Evolutionary conservation across 2,113 vertebrate genomes (phyloP).

Genomic region (Gopherus evgoodei): DNA sequence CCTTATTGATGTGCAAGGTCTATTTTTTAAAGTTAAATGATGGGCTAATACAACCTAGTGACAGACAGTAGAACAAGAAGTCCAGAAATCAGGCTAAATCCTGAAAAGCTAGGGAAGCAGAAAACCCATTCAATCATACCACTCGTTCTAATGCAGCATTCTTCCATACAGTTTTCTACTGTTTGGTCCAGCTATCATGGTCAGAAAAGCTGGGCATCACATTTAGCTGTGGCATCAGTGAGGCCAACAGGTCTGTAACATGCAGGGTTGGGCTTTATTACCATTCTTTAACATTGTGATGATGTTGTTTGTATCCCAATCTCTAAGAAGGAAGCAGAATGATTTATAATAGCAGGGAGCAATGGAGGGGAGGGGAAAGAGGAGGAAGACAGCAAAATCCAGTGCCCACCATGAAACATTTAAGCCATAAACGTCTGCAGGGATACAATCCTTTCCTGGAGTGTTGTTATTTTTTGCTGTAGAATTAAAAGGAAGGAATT

Average conservation of each 20-base stretch:
- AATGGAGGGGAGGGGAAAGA: background rate
- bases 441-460: slow-evolving; percentile 21
- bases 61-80: background rate
- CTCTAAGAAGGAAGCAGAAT: slow-evolving; percentile 1
- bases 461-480: background rate
- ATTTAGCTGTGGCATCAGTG: background rate
- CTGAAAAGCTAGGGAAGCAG: background rate
- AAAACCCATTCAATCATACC: background rate
- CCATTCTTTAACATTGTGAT: background rate
- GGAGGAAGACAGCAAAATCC: background rate
- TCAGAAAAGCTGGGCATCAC: background rate
- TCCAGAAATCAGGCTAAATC: background rate
- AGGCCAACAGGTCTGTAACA: background rate
- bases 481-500: slow-evolving; percentile 66
- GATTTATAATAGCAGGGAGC: background rate
- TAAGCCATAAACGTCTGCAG: slow-evolving; percentile 3
- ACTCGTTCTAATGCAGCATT: background rate
- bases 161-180: background rate
- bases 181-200: background rate
- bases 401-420: background rate
- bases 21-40: background rate
- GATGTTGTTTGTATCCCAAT: background rate
- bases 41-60: slow-evolving; percentile 1
- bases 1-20: background rate
- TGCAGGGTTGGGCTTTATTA: background rate